Evolutionary conservation across 2,113 vertebrate species (phyloP).

Genomic region (Sphyrna mokarran): DNA sequence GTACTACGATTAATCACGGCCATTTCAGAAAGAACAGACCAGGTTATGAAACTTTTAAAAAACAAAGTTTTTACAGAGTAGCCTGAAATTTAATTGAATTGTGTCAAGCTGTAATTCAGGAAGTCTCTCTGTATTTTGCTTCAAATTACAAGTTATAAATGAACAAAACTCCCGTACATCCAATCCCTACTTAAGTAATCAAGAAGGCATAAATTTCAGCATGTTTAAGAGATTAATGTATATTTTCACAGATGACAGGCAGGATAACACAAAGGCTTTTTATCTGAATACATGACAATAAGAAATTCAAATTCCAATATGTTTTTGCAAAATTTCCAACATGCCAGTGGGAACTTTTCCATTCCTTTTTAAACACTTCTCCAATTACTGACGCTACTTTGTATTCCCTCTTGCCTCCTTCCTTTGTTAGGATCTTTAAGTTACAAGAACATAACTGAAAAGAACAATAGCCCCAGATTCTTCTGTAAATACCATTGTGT

Average conservation of each 20-base stretch:
- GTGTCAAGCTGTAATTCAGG: not conserved
- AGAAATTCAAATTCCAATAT: not conserved
- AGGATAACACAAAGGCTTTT: not conserved
- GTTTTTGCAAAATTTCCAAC: not conserved
- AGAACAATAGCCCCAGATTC: no score
- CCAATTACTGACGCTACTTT: no score
- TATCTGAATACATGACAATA: not conserved
- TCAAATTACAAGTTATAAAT: not conserved
- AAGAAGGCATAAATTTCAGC: not conserved
- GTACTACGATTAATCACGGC: not conserved
- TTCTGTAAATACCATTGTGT: no score
- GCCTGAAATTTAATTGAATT: not conserved
- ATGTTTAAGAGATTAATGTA: not conserved
- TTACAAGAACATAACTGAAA: no score
- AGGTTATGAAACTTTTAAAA: not conserved
- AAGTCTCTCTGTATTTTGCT: not conserved
- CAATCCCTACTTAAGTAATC: not conserved
- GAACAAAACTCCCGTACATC: not conserved
- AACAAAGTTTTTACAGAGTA: not conserved
- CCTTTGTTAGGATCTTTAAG: no score
- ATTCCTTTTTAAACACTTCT: no score
- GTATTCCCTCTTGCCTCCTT: not conserved
- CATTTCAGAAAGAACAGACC: not conserved
- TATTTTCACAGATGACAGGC: not conserved
- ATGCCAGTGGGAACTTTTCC: not conserved